Base-by-base conservation (phyloP, 2,113 vertebrate genomes). In the Rhinoderma darwinii region DNA sequence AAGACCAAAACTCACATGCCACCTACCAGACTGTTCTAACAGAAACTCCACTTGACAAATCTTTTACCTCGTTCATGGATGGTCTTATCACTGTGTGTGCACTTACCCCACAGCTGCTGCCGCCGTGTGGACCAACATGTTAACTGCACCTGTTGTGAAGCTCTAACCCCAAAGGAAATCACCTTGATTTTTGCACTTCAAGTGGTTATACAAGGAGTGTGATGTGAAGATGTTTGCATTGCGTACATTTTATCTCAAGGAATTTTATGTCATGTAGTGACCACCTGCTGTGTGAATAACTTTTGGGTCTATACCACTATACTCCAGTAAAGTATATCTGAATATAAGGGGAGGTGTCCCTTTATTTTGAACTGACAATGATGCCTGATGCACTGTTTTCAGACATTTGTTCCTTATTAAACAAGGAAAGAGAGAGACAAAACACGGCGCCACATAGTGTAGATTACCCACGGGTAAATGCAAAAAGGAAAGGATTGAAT, bases 11-110 rank as follows among this genome's bases (percentile, higher is more conserved):
- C 30, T 75, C 11, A 32, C 32, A 74, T 30, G 11, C 51, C 83
- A 44, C 72, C 72, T 76, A 84, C 72, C 75, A 84, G 43, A 76
- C 80, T 84, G 83, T 59, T 73, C 11, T 11, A 54, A 72, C 66
- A 50, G 15, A 30, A 70, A 54, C 20, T 41, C 35, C 37, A 39
- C 72, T 54, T 27, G 25, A 14, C 17, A 43, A 74, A 75, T 56
- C 22, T 2, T 39, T 75, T 84, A 84, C 83, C 83, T 84, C 83
- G 15, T 76, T 75, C 35, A 76, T 75, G 54, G 82, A 56, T 84
- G 83, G 72, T 84, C 35, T 39, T 18, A 75, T 76, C 83, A 75
- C 72, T 84, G 83, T 59, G 39, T 30, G 59, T 30, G 30, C 66
- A 27, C 43, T 83, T 72, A 6, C 44, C 22, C 51, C 30, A 50